Evolutionary conservation across 2,888 invertebrate genomes (phyloP).

Genomic region (Serripes groenlandicus): DNA sequence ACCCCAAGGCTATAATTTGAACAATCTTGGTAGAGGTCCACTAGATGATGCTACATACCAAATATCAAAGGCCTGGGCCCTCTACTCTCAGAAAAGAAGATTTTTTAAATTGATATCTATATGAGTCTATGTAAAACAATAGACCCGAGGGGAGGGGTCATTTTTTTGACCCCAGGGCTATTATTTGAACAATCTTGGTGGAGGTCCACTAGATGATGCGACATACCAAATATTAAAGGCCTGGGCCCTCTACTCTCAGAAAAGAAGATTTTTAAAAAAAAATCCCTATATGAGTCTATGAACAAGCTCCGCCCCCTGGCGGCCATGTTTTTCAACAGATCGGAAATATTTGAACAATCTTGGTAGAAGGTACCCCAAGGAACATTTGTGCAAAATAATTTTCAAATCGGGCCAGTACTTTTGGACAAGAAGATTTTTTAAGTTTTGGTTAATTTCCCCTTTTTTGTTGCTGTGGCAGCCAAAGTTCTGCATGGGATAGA

Average conservation of each 20-base stretch:
- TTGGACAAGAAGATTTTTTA: no score
- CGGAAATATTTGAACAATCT: neutral
- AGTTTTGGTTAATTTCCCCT: no score
- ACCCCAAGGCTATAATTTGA: neutral
- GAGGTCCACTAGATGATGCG: neutral
- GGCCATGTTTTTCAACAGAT: neutral
- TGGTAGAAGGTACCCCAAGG: neutral
- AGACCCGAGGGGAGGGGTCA: neutral
- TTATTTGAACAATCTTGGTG: neutral
- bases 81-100: neutral
- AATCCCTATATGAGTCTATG: neutral
- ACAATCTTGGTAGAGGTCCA: neutral
- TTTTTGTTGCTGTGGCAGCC: no score
- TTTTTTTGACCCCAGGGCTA: neutral
- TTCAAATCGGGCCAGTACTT: no score
- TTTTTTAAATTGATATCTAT: neutral
- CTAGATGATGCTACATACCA: neutral
- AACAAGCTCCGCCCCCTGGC: neutral
- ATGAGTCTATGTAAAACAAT: neutral
- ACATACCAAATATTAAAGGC: neutral
- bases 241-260: neutral
- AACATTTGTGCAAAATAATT: neutral
- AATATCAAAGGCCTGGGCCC: neutral
- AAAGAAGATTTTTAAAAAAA: neutral
- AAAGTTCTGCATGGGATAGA: no score